These are phyloP conservation scores for Argopecten irradians DNA, from an alignment of 1,140 invertebrate genomes.

Conservation along the genomic window DNA sequence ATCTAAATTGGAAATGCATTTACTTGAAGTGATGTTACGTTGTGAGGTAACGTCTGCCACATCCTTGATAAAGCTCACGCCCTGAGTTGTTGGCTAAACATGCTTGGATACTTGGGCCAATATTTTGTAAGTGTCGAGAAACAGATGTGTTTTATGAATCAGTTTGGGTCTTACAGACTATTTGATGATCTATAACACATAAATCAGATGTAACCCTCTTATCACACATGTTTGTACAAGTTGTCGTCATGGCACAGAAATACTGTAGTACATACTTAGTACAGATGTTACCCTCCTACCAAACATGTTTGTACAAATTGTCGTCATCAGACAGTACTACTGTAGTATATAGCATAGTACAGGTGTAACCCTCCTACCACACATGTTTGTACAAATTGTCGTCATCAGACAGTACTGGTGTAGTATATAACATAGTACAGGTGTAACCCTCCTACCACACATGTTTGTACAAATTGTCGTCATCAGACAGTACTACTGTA, in stretches of 20 bases:
- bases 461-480: too few species aligned
- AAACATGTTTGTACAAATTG: too few species aligned
- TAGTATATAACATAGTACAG: background rate
- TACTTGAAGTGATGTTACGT: background rate
- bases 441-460: background rate
- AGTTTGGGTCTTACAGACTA: background rate
- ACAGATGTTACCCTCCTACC: too few species aligned
- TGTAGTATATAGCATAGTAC: background rate
- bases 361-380: background rate
- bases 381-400: too few species aligned
- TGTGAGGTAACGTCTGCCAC: background rate
- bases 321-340: background rate
- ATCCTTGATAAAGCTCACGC: background rate
- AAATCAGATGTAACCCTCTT: constrained; percentile 7
- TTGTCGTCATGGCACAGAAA: background rate
- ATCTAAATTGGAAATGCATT: too few species aligned
- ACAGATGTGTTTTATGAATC: constrained; percentile 22
- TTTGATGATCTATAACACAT: constrained; percentile 19
- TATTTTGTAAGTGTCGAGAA: background rate
- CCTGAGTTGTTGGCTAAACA: background rate
- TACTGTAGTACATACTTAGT: background rate
- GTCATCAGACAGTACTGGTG: background rate
- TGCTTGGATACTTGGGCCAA: background rate
- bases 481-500: background rate
- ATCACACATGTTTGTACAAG: background rate